A percentile compares a stretch with the other conserved stretches of the same genome.
These are phyloP conservation scores for Sinocyclocheilus anophthalmus DNA, from an alignment of 2,113 vertebrate genomes.

Conservation along the genomic window DNA sequence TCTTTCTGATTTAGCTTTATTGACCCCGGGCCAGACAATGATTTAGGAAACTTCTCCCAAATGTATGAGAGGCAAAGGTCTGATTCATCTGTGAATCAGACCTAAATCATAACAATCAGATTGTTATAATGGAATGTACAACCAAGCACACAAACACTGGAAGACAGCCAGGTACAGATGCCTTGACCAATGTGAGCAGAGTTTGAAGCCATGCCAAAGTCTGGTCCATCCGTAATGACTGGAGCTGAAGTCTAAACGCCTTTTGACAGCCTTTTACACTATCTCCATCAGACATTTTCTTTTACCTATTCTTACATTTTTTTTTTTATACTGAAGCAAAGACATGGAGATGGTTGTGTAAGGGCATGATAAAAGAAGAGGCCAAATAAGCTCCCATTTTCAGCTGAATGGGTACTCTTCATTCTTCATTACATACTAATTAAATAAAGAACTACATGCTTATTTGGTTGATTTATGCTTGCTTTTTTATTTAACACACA, in stretches of 20 bases:
- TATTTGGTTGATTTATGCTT: background rate
- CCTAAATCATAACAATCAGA: background rate
- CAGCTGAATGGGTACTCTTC: background rate
- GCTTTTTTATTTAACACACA: background rate
- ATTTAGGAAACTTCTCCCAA: background rate
- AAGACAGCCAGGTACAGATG: background rate
- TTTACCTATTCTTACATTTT: background rate
- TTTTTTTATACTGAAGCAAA: background rate
- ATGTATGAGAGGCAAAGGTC: background rate
- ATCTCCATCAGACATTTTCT: background rate
- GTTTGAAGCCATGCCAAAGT: background rate
- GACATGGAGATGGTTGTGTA: background rate
- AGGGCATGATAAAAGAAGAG: background rate
- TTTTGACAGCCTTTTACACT: constrained; percentile 21
- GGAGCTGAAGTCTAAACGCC: background rate
- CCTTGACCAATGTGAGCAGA: background rate
- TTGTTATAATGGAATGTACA: background rate
- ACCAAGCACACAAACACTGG: background rate
- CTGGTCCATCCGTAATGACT: background rate
- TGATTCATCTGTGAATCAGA: background rate
- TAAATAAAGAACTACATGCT: background rate
- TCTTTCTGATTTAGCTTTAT: background rate
- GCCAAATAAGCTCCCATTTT: background rate
- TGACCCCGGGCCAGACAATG: background rate
- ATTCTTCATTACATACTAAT: background rate